Evolutionary conservation across 1,140 invertebrate genomes (phyloP).

Genomic region (Choristoneura fumiferana): DNA sequence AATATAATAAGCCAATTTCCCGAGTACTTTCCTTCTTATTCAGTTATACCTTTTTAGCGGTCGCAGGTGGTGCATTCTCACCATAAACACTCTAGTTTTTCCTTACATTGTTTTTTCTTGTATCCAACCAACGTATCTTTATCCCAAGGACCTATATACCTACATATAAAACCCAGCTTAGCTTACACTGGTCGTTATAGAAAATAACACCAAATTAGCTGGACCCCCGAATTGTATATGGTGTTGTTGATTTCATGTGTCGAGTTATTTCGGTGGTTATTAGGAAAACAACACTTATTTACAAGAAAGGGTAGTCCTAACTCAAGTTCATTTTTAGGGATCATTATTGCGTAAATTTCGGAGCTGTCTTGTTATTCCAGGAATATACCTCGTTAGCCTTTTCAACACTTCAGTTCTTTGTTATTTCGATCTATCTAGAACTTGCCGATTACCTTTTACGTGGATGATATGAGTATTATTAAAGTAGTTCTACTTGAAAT

Average conservation of each 20-base stretch:
- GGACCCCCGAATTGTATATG: background rate
- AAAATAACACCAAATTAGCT: constrained; percentile 1
- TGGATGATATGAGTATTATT: no score
- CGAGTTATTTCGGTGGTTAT: background rate
- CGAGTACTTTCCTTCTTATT: constrained; percentile 9
- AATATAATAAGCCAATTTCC: constrained; percentile 16
- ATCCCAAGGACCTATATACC: background rate
- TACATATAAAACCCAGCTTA: background rate
- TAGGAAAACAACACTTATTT: constrained; percentile 8
- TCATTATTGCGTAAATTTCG: background rate
- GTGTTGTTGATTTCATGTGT: background rate
- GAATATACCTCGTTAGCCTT: no score
- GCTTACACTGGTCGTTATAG: background rate
- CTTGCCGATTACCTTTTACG: no score
- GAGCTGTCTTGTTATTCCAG: no score
- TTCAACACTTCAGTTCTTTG: no score
- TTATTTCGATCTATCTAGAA: no score
- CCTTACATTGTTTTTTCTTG: background rate
- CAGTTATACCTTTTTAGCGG: constrained; percentile 16
- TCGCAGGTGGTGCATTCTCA: constrained; percentile 5
- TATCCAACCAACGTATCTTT: background rate
- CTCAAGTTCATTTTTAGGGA: constrained; percentile 14
- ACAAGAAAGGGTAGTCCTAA: background rate
- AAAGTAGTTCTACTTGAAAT: no score
- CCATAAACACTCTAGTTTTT: constrained; percentile 12